These are phyloP conservation scores for Ceratitis capitata DNA, from an alignment of 1,140 invertebrate genomes.

Conservation along the genomic window DNA sequence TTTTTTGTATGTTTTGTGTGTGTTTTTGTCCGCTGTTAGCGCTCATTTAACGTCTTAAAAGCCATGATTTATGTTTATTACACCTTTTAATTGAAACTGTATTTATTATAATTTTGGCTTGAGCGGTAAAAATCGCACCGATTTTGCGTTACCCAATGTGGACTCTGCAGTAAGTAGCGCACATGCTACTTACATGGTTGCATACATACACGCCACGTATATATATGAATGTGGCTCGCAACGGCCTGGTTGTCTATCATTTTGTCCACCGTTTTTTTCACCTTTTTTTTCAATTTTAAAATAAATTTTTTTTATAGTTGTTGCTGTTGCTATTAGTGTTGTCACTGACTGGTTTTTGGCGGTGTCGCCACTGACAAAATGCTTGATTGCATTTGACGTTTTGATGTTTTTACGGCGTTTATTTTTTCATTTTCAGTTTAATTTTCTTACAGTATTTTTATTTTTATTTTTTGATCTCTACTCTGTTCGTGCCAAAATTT, in stretches of 20 bases:
- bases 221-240: no score
- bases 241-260: not conserved
- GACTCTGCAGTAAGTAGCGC: no score
- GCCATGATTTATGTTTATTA: constrained; percentile 39
- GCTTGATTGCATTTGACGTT: constrained; percentile 31
- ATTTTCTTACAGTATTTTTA: not conserved
- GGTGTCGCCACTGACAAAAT: constrained; percentile 32
- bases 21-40: not conserved
- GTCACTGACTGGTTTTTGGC: constrained; percentile 8
- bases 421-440: not conserved
- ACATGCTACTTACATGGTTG: no score
- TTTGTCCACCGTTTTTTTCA: not conserved
- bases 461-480: not conserved
- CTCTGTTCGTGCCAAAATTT: not conserved
- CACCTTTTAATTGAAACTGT: constrained; percentile 34
- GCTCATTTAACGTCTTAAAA: constrained; percentile 33
- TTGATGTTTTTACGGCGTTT: not conserved
- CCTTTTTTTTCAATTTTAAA: not conserved
- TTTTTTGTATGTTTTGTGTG: not conserved
- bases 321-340: not conserved
- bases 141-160: not conserved
- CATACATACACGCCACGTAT: no score
- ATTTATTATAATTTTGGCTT: constrained; percentile 14
- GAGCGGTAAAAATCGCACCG: not conserved
- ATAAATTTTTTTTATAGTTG: no score